Evolutionary conservation across 2,888 invertebrate genomes (phyloP).

Genomic region (Homarus gammarus): DNA sequence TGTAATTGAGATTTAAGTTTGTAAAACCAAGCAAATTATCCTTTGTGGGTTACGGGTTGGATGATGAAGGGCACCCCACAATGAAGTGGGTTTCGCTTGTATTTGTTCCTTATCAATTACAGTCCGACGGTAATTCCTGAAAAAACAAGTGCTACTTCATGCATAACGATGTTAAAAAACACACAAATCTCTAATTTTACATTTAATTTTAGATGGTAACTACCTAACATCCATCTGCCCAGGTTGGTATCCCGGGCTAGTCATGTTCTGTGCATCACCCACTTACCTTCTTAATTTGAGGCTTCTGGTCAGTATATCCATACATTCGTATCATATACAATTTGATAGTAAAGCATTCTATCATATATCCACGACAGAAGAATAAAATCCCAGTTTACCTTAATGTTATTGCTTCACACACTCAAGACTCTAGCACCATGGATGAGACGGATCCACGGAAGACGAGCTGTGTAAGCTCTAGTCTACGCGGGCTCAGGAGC

Average conservation of each 20-base stretch:
- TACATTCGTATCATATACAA: constrained; percentile 23
- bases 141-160: too few species aligned
- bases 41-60: constrained; percentile 15
- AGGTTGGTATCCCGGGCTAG: constrained; percentile 22
- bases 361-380: constrained; percentile 20
- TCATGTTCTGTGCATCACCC: constrained; percentile 32
- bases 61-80: background rate
- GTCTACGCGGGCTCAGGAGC: constrained; percentile 49
- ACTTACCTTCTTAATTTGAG: constrained; percentile 45
- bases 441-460: constrained; percentile 4
- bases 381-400: constrained; percentile 37
- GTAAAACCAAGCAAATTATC: background rate
- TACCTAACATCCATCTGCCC: constrained; percentile 31
- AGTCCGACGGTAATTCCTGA: too few species aligned
- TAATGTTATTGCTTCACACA: constrained; percentile 24
- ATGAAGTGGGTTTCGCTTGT: background rate
- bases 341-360: constrained; percentile 3
- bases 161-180: too few species aligned
- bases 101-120: too few species aligned
- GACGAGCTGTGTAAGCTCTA: constrained; percentile 21
- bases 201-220: constrained; percentile 11
- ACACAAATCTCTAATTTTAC: too few species aligned
- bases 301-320: constrained; percentile 36
- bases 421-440: constrained; percentile 41
- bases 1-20: background rate